A percentile compares a stretch with the other conserved stretches of the same genome.
phyloP scores from a whole-genome alignment of 2,888 invertebrate species.

The Pollenia amentaria region DNA sequence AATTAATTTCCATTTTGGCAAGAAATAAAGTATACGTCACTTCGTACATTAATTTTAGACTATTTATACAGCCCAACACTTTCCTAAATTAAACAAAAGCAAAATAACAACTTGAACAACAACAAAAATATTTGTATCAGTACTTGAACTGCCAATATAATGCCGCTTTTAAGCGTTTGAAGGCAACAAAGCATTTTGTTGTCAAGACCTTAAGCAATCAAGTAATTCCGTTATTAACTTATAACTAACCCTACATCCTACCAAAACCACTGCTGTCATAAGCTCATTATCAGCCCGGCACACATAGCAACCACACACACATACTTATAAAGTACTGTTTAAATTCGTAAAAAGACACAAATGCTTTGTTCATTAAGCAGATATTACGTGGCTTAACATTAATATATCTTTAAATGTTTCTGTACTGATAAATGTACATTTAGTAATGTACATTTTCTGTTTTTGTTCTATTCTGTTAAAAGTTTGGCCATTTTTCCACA shows the following conservation, averaged over 20 bases:
- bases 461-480: too few relatives aligned
- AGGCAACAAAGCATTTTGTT: not conserved
- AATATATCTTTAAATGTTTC: too few relatives aligned
- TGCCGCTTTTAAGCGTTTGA: not conserved
- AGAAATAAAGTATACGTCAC: not conserved
- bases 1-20: not conserved
- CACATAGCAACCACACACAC: not conserved
- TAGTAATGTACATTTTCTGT: too few relatives aligned
- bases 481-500: too few relatives aligned
- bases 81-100: conserved; percentile 10
- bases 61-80: not conserved
- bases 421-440: too few relatives aligned
- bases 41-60: not conserved
- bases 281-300: not conserved
- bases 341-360: too few relatives aligned
- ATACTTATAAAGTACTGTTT: not conserved
- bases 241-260: conserved; percentile 15
- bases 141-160: conserved; percentile 7
- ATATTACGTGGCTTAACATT: too few relatives aligned
- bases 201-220: conserved; percentile 24
- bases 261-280: not conserved
- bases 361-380: too few relatives aligned
- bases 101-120: not conserved
- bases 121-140: not conserved
- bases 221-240: conserved; percentile 25